These are phyloP conservation scores for Pachyseris speciosa DNA, from an alignment of 64 coral and sea anemone species.

Conservation along the genomic window DNA sequence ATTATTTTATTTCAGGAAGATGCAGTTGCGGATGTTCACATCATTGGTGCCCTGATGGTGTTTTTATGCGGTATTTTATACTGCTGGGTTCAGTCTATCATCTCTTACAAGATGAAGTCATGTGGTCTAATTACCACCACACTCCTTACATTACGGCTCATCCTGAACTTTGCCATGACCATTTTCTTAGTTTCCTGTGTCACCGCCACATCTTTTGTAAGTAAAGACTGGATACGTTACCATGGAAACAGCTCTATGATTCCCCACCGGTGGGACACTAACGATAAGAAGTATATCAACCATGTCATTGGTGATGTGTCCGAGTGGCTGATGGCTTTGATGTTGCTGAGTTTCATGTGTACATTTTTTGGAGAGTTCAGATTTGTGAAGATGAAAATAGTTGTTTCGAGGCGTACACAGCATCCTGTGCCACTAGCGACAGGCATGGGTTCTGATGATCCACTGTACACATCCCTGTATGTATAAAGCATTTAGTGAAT, in stretches of 20 bases:
- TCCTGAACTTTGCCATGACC: neutral
- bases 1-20: conserved; percentile 6
- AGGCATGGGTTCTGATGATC: neutral
- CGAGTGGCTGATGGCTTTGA: conserved; percentile 73
- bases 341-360: conserved; percentile 67
- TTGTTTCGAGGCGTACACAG: conserved; percentile 58
- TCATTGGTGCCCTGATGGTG: conserved; percentile 66
- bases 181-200: conserved; percentile 63
- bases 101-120: conserved; percentile 85
- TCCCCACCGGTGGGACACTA: conserved; percentile 39
- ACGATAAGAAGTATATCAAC: conserved; percentile 34
- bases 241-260: neutral
- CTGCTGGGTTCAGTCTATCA: conserved; percentile 78
- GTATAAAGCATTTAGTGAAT: neutral
- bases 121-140: conserved; percentile 78
- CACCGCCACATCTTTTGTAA: conserved; percentile 26
- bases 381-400: conserved; percentile 77
- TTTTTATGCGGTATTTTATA: conserved; percentile 64
- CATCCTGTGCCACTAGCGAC: conserved; percentile 56
- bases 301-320: conserved; percentile 56
- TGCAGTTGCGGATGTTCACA: conserved; percentile 18
- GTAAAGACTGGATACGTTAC: conserved; percentile 22
- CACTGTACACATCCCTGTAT: neutral
- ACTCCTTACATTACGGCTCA: conserved; percentile 53
- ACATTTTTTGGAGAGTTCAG: conserved; percentile 92